phyloP scores from a whole-genome alignment of 2,113 vertebrate genomes.

The Lontra canadensis region DNA sequence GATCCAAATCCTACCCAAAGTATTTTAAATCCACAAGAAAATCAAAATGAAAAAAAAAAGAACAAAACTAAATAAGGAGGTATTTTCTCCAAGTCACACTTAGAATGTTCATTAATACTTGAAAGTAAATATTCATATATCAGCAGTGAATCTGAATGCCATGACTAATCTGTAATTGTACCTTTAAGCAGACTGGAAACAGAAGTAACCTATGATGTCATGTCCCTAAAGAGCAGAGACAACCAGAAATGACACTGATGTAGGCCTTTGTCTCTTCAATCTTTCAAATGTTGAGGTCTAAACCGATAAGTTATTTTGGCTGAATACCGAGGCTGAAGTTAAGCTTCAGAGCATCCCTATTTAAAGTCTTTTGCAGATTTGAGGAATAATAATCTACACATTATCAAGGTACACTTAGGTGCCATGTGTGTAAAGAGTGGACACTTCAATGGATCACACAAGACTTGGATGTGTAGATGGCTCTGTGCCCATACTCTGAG shows the following conservation, averaged over 20 bases:
- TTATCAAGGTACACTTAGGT: neutral
- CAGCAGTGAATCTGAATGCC: neutral
- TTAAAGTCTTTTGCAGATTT: neutral
- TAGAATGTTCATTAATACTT: neutral
- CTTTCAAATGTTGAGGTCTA: neutral
- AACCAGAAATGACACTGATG: neutral
- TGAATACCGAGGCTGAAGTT: neutral
- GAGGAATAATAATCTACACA: neutral
- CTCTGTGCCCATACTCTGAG: neutral
- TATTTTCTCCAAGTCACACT: neutral
- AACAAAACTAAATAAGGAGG: neutral
- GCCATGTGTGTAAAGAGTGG: neutral
- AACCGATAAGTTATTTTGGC: neutral
- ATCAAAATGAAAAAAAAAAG: neutral
- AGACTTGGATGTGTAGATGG: neutral
- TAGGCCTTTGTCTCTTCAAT: neutral
- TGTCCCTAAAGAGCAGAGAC: neutral
- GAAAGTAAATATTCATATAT: neutral
- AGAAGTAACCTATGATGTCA: too few species aligned
- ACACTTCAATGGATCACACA: neutral
- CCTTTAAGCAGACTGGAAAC: neutral
- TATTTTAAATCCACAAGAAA: neutral
- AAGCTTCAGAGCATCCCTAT: neutral
- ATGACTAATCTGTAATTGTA: neutral
- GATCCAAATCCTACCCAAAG: neutral